Base-by-base conservation (phyloP, 2,113 vertebrate species). In the Ranitomeya variabilis region DNA sequence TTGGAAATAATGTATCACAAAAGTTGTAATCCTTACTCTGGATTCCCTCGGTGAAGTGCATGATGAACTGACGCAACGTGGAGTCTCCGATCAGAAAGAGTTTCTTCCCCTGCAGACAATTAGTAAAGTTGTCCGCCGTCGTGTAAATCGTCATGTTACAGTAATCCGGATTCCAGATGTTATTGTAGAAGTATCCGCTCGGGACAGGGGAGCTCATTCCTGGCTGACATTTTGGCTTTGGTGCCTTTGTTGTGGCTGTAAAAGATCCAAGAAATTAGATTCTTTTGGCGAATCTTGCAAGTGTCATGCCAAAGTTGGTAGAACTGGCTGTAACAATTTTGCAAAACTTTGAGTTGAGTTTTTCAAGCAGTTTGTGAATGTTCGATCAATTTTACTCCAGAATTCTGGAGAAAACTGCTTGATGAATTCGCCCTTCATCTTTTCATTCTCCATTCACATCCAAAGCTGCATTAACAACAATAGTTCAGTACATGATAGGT, bases 51-150 rank as follows among this genome's bases (percentile, higher is more conserved):
- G 86, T 85, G 14, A 92, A 80, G 73, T 92, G 83, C 9, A 86
- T 0, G 0, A 91, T 90, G 90, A 90, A 92, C 16, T 91, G 90
- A 0, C 69, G 77, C 3, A 89, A 8, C 0, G 89, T 92, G 0
- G 90, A 92, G 52, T 93, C 90, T 85, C 93, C 92, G 59, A 91
- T 78, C 21, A 93, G 74, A 64, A 91, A 92, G 80, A 91, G 67
- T 52, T 89, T 90, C 64, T 91, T 92, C 37, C 89, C 74, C 52
- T 89, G 90, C 51, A 93, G 89, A 18, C 91, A 92, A 9, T 52
- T 60, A 1, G 51, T 90, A 55, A 89, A 90, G 55, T 89, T 64
- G 6, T 8, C 26, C 45, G 71, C 64, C 18, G 55, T 79, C n/a
- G 52, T 23, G 12, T 93, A 89, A n/a, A 55, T 37, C 59, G 23